Evolutionary conservation across 2,113 vertebrate genomes (phyloP), one percentile per base, ranked within the genome.

Genomic region (Phyllostomus discolor): DNA sequence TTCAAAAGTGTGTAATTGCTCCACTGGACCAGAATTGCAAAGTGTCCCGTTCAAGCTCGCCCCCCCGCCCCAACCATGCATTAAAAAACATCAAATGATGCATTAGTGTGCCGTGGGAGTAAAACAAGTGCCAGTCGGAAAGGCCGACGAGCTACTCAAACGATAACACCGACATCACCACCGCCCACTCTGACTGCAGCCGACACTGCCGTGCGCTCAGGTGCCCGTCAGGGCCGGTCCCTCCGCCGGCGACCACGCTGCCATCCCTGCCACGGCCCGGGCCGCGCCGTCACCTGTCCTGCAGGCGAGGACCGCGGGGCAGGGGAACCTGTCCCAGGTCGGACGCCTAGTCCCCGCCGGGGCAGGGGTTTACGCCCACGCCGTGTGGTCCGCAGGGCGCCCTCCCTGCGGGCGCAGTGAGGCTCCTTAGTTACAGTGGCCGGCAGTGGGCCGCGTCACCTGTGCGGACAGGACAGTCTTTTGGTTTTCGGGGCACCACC

Each of bases 381-480:
- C 28, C 66, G 7, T 0, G 1, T 33, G 82, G n/a, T 52, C 24
- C 57, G 17, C 38, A n/a, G 84, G 1, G 24, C 7, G 14, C 62
- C 19, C n/a, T 54, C 20, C n/a, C 28, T 17, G 54, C 41, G 41
- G 22, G 6, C n/a, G n/a, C n/a, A 10, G 33, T 15, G 17, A 19
- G 0, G 10, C 22, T 17, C 35, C 59, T 31, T 38, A 57, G 19
- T 38, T 15, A 43, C 2, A 46, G 1, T 4, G 24, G 57, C 16
- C 1, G 15, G 24, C 31, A 12, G 4, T 0, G 35, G 48, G 33
- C 31, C 24, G 2, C 17, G 76, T n/a, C 4, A 12, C 22, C 12
- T 0, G 67, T 0, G 5, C 2, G 19, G 5, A 43, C 43, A 43
- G 43, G 3, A 0, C 2, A 7, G 54, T 17, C 9, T 62, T 85